These are phyloP conservation scores for Centrocercus urophasianus DNA, from an alignment of 2,113 vertebrate species.

Conservation along the genomic window DNA sequence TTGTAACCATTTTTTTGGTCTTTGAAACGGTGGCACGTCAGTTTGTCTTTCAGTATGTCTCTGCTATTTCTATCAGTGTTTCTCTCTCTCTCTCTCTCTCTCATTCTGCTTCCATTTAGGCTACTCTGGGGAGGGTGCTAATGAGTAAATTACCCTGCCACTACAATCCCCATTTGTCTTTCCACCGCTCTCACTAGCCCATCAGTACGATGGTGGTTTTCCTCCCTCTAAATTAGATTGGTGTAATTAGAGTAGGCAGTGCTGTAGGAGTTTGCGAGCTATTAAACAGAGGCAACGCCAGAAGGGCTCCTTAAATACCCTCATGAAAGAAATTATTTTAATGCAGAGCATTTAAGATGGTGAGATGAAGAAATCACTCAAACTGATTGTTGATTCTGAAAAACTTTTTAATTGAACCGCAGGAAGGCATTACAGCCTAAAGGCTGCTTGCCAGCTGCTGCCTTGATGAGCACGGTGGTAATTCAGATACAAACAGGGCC, in stretches of 20 bases:
- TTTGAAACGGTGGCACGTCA: slow-evolving; percentile 25
- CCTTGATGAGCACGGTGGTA: not conserved
- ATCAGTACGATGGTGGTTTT: not conserved
- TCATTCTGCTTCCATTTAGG: slow-evolving; percentile 27
- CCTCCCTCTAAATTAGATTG: slow-evolving; percentile 27
- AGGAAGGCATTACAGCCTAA: not conserved
- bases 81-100: not conserved
- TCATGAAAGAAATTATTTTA: not conserved
- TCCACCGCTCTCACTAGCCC: not conserved
- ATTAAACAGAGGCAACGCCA: slow-evolving; percentile 47
- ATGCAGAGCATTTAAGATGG: not conserved
- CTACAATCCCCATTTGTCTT: slow-evolving; percentile 16
- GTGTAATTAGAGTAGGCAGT: slow-evolving; percentile 59
- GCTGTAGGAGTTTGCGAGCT: slow-evolving; percentile 30
- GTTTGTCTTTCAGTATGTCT: slow-evolving; percentile 43
- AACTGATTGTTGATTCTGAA: not conserved
- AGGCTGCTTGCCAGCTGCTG: not conserved
- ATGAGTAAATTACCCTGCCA: not conserved
- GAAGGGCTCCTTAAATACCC: slow-evolving; percentile 42
- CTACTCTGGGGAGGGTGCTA: not conserved
- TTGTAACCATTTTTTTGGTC: not conserved
- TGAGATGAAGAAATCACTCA: slow-evolving; percentile 1
- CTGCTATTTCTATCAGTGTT: slow-evolving; percentile 29
- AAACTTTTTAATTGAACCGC: not conserved
- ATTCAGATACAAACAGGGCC: accelerated